Evolutionary conservation across 2,888 invertebrate species (phyloP).

Genomic region (Trilocha varians): DNA sequence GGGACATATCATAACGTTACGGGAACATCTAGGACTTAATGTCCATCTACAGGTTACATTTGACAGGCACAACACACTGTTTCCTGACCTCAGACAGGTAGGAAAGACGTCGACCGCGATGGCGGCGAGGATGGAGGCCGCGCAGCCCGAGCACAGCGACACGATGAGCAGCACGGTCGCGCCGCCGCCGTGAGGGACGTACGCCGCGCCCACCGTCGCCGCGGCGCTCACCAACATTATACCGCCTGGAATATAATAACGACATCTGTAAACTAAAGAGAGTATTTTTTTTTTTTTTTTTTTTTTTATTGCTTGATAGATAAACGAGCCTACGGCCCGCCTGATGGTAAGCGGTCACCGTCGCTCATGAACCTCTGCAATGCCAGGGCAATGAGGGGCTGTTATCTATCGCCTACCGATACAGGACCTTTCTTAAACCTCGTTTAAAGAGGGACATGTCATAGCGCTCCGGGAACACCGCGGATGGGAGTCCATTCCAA

Average conservation of each 20-base stretch:
- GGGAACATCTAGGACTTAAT: no score
- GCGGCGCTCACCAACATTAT: slow-evolving; percentile 55
- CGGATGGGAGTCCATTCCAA: no score
- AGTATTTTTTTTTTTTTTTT: neutral
- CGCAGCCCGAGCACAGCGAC: slow-evolving; percentile 54
- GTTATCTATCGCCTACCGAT: no score
- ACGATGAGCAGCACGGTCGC: slow-evolving; percentile 52
- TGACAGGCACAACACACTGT: neutral
- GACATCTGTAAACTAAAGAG: neutral
- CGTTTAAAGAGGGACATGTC: no score
- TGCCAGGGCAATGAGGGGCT: no score
- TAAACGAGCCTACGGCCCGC: no score
- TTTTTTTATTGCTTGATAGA: neutral
- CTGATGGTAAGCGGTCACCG: no score
- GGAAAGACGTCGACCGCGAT: slow-evolving; percentile 63
- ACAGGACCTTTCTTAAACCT: no score
- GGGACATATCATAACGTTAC: no score
- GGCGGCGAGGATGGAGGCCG: slow-evolving; percentile 59
- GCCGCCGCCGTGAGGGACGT: slow-evolving; percentile 45
- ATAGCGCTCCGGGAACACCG: no score
- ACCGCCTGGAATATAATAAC: slow-evolving; percentile 25
- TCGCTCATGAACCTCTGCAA: no score
- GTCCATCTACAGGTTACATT: no score
- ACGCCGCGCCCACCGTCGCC: slow-evolving; percentile 45
- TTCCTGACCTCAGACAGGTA: slow-evolving; percentile 43